These are phyloP conservation scores for Ailurus styani DNA, from an alignment of 2,113 vertebrate species.

Conservation along the genomic window DNA sequence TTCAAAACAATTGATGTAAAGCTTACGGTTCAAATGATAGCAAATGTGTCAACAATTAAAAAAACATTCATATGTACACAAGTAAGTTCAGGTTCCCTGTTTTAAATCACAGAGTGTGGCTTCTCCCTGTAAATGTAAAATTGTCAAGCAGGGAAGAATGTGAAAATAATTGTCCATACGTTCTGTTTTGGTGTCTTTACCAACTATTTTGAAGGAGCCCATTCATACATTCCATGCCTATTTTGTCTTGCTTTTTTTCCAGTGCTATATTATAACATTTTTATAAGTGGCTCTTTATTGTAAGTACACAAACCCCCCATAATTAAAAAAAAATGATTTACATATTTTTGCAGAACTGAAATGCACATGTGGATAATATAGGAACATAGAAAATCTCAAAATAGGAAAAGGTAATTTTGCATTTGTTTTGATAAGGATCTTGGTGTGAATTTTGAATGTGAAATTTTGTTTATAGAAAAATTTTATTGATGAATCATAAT, in stretches of 20 bases:
- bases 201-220: background rate
- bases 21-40: background rate
- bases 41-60: background rate
- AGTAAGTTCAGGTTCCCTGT: background rate
- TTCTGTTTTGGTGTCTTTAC: background rate
- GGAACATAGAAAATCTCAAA: background rate
- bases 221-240: background rate
- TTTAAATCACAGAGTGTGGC: background rate
- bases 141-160: background rate
- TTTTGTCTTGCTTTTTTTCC: background rate
- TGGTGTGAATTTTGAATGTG: background rate
- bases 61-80: background rate
- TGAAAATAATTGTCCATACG: slow-evolving; percentile 4
- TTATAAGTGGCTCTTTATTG: background rate
- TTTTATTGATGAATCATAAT: background rate
- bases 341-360: slow-evolving; percentile 11
- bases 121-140: background rate
- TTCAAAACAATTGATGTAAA: background rate
- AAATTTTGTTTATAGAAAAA: slow-evolving; percentile 32
- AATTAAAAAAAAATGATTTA: background rate
- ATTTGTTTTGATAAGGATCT: slow-evolving; percentile 42
- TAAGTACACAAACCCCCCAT: background rate
- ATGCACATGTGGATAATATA: background rate
- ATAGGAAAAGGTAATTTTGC: background rate
- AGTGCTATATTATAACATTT: background rate